These are phyloP conservation scores for Megathymus violae DNA, from an alignment of 1,140 invertebrate genomes.

Conservation along the genomic window DNA sequence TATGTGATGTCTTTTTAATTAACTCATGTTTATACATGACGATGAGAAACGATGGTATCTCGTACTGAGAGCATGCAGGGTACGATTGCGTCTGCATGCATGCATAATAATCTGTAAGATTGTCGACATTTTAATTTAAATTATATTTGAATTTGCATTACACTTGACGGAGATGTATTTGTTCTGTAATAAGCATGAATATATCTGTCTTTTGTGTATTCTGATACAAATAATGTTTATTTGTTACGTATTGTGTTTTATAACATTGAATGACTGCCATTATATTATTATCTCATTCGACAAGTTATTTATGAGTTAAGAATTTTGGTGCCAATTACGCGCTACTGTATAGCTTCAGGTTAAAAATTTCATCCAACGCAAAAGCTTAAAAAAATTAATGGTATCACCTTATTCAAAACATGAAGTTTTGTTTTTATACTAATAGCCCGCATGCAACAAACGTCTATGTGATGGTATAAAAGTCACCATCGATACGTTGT, in stretches of 20 bases:
- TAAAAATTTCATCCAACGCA: too few relatives aligned
- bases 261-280: too few relatives aligned
- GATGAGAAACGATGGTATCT: constrained; percentile 14
- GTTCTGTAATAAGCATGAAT: constrained; percentile 3
- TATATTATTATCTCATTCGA: too few relatives aligned
- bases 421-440: too few relatives aligned
- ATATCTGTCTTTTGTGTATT: constrained; percentile 5
- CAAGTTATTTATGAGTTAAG: too few relatives aligned
- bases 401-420: too few relatives aligned
- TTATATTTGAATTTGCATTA: constrained; percentile 24
- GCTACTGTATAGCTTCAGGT: too few relatives aligned
- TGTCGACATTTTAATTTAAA: constrained; percentile 30
- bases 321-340: too few relatives aligned
- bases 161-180: neutral
- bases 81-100: constrained; percentile 23
- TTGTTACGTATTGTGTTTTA: neutral
- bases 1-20: constrained; percentile 46
- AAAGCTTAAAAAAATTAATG: too few relatives aligned
- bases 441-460: too few relatives aligned
- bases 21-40: constrained; percentile 50
- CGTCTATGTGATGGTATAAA: too few relatives aligned
- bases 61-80: constrained; percentile 9
- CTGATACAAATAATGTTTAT: neutral
- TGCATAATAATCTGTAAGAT: constrained; percentile 25
- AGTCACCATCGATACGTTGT: too few relatives aligned